Percentiles rank a stretch among this genome's conserved stretches.
Conservation (phyloP, 2,888 invertebrate species). For the Brenthis hecate region DNA sequence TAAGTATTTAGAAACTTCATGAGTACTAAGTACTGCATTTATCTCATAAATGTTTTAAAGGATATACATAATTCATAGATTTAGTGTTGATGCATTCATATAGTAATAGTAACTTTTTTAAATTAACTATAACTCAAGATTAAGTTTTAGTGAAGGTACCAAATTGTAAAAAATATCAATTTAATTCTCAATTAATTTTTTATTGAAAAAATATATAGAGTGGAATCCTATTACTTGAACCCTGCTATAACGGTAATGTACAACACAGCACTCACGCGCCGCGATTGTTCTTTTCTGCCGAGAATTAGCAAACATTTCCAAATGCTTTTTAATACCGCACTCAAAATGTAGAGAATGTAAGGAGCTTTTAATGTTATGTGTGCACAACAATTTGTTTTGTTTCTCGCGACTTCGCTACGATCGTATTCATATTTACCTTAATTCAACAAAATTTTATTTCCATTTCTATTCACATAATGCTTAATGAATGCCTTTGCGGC, state of each 20-base stretch:
- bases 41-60: too few species aligned
- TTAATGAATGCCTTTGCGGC: background rate
- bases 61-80: too few species aligned
- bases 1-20: too few species aligned
- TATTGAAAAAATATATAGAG: background rate
- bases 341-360: constrained; percentile 53
- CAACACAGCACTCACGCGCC: constrained; percentile 67
- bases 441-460: constrained; percentile 16
- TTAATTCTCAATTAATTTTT: too few species aligned
- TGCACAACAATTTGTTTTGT: constrained; percentile 33
- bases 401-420: constrained; percentile 17
- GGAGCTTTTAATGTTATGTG: constrained; percentile 44
- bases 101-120: too few species aligned
- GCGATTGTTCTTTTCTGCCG: constrained; percentile 72
- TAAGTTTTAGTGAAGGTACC: too few species aligned
- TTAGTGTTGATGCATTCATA: too few species aligned
- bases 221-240: constrained; percentile 38
- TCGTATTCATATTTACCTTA: constrained; percentile 31
- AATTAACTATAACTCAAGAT: too few species aligned
- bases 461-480: background rate
- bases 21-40: too few species aligned
- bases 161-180: too few species aligned
- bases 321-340: constrained; percentile 73
- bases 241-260: constrained; percentile 57
- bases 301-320: constrained; percentile 76